Evolutionary conservation across 1,140 invertebrate species (phyloP).

Genomic region (Marisa cornuarietis): DNA sequence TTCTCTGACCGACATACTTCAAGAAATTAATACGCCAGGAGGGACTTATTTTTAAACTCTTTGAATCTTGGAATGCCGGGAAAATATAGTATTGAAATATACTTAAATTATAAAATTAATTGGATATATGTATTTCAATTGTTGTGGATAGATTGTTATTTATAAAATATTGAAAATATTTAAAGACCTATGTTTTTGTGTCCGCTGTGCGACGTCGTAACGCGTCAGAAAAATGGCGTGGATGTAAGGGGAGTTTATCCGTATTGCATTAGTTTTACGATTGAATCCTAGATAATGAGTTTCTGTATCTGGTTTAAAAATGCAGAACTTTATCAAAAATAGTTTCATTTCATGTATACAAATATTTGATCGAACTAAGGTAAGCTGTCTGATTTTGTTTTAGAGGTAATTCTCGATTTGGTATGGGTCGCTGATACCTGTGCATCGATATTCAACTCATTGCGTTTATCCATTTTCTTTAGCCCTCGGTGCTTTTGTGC

Average conservation of each 20-base stretch:
- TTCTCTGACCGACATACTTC: neutral
- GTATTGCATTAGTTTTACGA: conserved; percentile 2
- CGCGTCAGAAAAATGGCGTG: conserved; percentile 28
- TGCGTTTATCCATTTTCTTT: too few species aligned
- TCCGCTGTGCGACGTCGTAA: conserved; percentile 13
- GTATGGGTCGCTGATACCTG: too few species aligned
- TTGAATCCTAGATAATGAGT: too few species aligned
- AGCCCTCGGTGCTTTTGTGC: too few species aligned
- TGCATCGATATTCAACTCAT: too few species aligned
- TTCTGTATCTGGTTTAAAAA: too few species aligned
- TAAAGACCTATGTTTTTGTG: conserved; percentile 10
- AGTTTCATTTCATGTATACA: too few species aligned
- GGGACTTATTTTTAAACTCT: conserved; percentile 1
- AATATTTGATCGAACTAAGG: too few species aligned
- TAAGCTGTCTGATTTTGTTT: too few species aligned
- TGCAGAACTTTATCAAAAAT: too few species aligned
- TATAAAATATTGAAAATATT: neutral
- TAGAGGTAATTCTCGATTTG: too few species aligned
- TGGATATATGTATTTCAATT: neutral
- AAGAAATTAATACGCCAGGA: conserved; percentile 10
- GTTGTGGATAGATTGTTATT: too few species aligned
- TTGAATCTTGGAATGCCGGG: neutral
- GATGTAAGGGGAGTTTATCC: conserved; percentile 27
- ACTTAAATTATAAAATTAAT: neutral
- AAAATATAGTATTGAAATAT: neutral